These are phyloP conservation scores for Panorpa germanica DNA, from an alignment of 2,888 invertebrate species.

Conservation along the genomic window DNA sequence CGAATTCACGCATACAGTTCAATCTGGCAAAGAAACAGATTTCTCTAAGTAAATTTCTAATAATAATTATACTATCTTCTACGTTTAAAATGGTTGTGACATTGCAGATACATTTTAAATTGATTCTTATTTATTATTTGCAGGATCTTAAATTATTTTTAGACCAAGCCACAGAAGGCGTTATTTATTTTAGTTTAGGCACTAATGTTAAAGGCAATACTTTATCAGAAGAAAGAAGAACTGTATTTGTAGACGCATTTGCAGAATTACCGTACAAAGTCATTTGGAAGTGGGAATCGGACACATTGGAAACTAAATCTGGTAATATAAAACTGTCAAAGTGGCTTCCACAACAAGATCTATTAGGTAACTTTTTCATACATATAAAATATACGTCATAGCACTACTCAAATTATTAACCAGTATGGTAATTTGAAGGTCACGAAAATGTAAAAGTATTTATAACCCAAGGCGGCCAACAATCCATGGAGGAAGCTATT, in stretches of 20 bases:
- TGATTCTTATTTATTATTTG: conserved; percentile 5
- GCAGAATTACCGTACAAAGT: conserved; percentile 16
- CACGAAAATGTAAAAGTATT: conserved; percentile 12
- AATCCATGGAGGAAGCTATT: conserved; percentile 13
- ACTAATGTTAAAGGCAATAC: conserved; percentile 16
- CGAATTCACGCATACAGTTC: too few species aligned
- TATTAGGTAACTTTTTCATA: conserved; percentile 17
- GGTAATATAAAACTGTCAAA: conserved; percentile 17
- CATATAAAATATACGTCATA: too few species aligned
- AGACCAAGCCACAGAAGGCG: conserved; percentile 15
- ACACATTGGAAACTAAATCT: conserved; percentile 14
- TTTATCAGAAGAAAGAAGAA: conserved; percentile 14
- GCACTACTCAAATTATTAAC: too few species aligned
- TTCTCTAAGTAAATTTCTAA: not conserved
- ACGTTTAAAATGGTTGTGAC: too few species aligned
- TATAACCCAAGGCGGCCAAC: conserved; percentile 12
- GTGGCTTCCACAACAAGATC: conserved; percentile 22
- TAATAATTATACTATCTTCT: not conserved
- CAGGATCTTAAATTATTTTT: conserved; percentile 14
- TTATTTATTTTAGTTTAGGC: conserved; percentile 19
- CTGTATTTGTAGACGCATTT: conserved; percentile 16
- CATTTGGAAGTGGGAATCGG: conserved; percentile 20
- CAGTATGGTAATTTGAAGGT: conserved; percentile 10
- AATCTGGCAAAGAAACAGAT: too few species aligned
- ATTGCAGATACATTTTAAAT: too few species aligned